Evolutionary conservation across 2,797 vertebrate species (phyloP).

Genomic region (Zalophus californianus): DNA sequence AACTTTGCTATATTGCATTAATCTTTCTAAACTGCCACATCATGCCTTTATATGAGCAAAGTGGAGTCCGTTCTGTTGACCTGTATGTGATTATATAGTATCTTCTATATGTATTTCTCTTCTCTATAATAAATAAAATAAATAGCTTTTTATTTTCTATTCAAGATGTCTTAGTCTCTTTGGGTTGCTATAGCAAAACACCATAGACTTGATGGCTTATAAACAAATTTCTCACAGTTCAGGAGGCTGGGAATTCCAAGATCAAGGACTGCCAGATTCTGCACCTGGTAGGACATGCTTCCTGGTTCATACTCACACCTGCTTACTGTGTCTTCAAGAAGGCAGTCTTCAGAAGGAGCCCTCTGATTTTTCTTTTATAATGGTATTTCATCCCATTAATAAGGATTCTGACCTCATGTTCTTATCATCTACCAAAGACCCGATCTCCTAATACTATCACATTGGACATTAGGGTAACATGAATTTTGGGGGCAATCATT

Average conservation of each 20-base stretch:
- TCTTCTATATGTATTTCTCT: background rate
- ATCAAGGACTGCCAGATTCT: background rate
- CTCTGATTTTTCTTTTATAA: background rate
- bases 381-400: background rate
- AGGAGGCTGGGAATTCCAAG: background rate
- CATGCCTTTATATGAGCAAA: background rate
- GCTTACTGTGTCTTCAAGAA: background rate
- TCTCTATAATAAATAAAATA: background rate
- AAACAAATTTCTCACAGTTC: background rate
- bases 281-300: background rate
- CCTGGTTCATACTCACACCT: background rate
- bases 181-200: background rate
- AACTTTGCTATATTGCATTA: background rate
- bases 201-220: background rate
- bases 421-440: background rate
- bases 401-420: background rate
- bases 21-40: background rate
- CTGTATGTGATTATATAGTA: background rate
- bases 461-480: background rate
- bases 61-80: background rate
- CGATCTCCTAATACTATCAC: background rate
- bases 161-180: background rate
- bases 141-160: background rate
- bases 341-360: background rate
- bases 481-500: background rate